Evolutionary conservation across 2,888 invertebrate species (phyloP).

Genomic region (Catocala fraxini): DNA sequence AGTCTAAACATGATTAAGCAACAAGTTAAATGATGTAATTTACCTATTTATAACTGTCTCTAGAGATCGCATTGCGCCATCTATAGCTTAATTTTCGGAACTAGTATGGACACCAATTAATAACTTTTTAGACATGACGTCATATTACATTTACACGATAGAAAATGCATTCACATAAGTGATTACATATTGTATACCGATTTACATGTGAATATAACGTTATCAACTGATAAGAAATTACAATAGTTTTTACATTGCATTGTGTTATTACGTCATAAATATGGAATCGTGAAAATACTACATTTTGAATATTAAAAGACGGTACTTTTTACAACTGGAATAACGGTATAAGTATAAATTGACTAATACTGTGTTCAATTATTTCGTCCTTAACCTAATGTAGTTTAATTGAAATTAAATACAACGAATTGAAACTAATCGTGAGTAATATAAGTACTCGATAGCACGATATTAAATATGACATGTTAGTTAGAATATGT

Average conservation of each 20-base stretch:
- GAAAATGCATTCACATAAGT: not conserved
- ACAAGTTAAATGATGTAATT: too few species aligned
- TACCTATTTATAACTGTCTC: too few species aligned
- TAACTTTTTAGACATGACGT: too few species aligned
- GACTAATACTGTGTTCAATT: not conserved
- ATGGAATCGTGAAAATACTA: too few species aligned
- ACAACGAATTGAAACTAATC: constrained; percentile 40
- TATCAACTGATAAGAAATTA: constrained; percentile 2
- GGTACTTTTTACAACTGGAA: too few species aligned
- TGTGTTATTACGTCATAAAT: not conserved
- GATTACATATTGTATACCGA: not conserved
- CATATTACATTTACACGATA: not conserved
- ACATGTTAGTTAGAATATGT: too few species aligned
- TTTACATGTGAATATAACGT: not conserved
- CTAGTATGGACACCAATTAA: too few species aligned
- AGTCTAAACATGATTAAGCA: too few species aligned
- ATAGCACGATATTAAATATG: too few species aligned
- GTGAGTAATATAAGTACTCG: not conserved
- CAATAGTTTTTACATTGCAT: not conserved
- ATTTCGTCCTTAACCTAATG: constrained; percentile 13
- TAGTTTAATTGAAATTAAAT: constrained; percentile 32
- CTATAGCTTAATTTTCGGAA: too few species aligned
- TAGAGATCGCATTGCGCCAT: too few species aligned
- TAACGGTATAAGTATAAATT: not conserved
- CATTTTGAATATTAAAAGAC: too few species aligned